phyloP scores from a whole-genome alignment of 1,140 invertebrate species.

The Psilanteris sp. region DNA sequence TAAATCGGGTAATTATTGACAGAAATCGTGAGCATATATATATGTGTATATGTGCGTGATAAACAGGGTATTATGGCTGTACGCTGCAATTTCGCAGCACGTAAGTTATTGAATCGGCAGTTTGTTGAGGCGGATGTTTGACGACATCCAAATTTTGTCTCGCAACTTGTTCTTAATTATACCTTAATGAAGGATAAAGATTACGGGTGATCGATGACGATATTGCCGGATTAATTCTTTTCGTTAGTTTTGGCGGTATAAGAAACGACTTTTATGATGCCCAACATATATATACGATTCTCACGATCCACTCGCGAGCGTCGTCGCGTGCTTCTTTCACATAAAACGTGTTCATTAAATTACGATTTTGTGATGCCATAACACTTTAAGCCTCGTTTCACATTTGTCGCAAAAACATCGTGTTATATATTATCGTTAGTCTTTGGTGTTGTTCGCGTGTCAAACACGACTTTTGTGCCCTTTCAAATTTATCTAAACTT shows the following conservation, averaged over 20 bases:
- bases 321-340: constrained; percentile 57
- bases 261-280: constrained; percentile 44
- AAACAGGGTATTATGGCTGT: neutral
- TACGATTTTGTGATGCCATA: constrained; percentile 58
- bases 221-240: constrained; percentile 16
- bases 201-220: constrained; percentile 32
- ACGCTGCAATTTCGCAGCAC: no score
- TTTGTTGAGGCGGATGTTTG: no score
- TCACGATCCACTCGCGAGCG: constrained; percentile 40
- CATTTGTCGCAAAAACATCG: constrained; percentile 50
- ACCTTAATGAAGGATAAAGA: constrained; percentile 31
- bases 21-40: no score
- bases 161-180: constrained; percentile 36
- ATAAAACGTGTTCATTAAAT: constrained; percentile 59
- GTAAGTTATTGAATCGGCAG: no score
- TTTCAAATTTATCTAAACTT: constrained; percentile 18
- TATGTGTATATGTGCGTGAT: no score
- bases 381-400: constrained; percentile 53
- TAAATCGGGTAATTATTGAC: no score
- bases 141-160: constrained; percentile 2
- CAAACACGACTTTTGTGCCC: constrained; percentile 33
- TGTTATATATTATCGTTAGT: constrained; percentile 31
- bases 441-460: constrained; percentile 30
- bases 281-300: constrained; percentile 43
- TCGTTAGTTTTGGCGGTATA: constrained; percentile 6